Evolutionary conservation across 1,140 invertebrate species (phyloP).

Genomic region (Bombus fervidus): DNA sequence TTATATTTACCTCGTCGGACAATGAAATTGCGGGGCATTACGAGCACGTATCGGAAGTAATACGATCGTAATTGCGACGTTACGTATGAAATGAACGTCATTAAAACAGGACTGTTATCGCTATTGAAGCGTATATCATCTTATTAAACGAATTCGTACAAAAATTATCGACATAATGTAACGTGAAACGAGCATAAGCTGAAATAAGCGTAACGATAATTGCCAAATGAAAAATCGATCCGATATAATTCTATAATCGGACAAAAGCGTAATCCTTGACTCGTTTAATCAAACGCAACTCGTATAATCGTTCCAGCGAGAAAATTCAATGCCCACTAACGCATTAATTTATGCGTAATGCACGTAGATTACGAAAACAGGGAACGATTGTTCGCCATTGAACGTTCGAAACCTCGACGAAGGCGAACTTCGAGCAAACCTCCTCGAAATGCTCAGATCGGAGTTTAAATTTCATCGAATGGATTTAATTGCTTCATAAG

Average conservation of each 20-base stretch:
- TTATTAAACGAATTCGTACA: neutral
- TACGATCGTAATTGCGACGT: neutral
- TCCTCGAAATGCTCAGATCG: too few relatives aligned
- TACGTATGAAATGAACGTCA: neutral
- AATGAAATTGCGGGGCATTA: conserved; percentile 10
- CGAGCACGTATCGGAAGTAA: neutral
- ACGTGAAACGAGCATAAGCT: neutral
- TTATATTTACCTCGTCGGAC: too few relatives aligned
- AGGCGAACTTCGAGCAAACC: fast-evolving
- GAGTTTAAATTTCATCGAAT: neutral
- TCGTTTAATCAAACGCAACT: neutral
- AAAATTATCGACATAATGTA: neutral
- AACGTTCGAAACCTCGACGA: neutral
- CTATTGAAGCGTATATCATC: neutral
- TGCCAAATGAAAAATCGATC: neutral
- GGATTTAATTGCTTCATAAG: neutral
- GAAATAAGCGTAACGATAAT: neutral
- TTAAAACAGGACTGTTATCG: neutral
- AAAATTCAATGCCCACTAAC: neutral
- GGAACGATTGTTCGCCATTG: too few relatives aligned
- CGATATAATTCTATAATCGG: neutral
- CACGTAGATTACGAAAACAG: too few relatives aligned
- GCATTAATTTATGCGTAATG: neutral
- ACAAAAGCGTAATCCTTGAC: neutral
- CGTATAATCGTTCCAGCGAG: neutral